These are phyloP conservation scores for Papilio xuthus DNA, from an alignment of 1,140 invertebrate genomes.

Conservation along the genomic window DNA sequence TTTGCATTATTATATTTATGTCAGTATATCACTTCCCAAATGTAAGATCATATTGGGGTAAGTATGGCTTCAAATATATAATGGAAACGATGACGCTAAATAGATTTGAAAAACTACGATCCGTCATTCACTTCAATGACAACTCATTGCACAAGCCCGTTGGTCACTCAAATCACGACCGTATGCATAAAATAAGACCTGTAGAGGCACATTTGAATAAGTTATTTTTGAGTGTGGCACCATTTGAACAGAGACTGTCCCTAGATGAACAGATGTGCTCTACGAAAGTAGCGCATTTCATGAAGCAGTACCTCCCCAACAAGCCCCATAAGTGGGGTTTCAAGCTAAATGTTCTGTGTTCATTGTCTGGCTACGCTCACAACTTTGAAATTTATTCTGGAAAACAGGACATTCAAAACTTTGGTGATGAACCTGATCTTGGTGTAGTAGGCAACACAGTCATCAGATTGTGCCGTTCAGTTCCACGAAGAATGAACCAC, in stretches of 20 bases:
- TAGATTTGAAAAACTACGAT: no score
- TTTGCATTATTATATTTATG: no score
- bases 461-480: conserved; percentile 45
- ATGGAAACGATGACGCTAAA: no score
- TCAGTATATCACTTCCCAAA: no score
- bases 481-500: conserved; percentile 49
- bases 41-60: no score
- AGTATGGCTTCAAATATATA: no score
- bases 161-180: conserved; percentile 60
- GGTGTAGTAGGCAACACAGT: conserved; percentile 53
- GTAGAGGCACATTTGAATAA: conserved; percentile 52
- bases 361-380: conserved; percentile 62
- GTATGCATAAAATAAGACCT: conserved; percentile 61
- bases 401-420: conserved; percentile 53
- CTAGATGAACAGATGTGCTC: conserved; percentile 71
- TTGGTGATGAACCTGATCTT: conserved; percentile 54
- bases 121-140: conserved; percentile 56
- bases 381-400: conserved; percentile 75
- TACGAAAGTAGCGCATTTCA: conserved; percentile 67
- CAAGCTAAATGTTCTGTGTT: conserved; percentile 68
- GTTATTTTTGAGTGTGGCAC: conserved; percentile 50
- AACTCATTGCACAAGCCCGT: conserved; percentile 49
- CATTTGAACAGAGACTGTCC: conserved; percentile 58
- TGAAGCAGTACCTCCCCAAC: conserved; percentile 73
- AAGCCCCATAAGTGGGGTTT: conserved; percentile 65